These are phyloP conservation scores for Ormyrus labotus DNA, from an alignment of 2,888 invertebrate genomes.

Conservation along the genomic window DNA sequence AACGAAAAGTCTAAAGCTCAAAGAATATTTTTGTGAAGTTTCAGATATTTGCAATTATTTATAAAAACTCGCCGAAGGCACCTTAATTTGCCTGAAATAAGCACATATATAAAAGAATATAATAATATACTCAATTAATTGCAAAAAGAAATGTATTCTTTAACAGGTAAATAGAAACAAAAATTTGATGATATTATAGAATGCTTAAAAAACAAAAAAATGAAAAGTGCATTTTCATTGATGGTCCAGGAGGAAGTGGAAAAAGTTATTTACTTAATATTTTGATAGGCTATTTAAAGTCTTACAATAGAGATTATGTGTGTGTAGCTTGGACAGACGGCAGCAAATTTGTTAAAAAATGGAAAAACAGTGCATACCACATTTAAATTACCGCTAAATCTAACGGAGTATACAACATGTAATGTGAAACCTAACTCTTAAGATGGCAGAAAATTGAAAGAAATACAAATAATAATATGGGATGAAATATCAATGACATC, in stretches of 20 bases:
- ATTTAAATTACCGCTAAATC: not conserved
- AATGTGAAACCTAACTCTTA: no score
- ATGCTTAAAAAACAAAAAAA: not conserved
- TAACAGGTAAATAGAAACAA: not conserved
- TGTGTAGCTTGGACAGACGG: no score
- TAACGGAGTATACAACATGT: no score
- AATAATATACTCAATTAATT: not conserved
- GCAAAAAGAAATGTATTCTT: not conserved
- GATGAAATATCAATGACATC: not conserved
- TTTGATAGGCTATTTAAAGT: not conserved
- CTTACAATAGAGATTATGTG: not conserved
- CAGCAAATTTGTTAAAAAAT: not conserved
- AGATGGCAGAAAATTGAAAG: no score
- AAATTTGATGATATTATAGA: not conserved
- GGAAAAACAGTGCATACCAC: not conserved
- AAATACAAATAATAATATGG: conserved; percentile 1
- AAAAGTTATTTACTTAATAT: conserved; percentile 8
- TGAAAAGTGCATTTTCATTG: not conserved
- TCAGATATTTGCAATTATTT: no score
- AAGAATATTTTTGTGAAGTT: no score
- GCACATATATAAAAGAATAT: not conserved
- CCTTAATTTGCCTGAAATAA: no score
- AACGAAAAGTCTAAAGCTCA: no score
- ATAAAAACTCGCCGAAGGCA: no score
- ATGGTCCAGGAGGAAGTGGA: not conserved